Evolutionary conservation across 2,113 vertebrate genomes (phyloP).

Genomic region (Carettochelys insculpta): DNA sequence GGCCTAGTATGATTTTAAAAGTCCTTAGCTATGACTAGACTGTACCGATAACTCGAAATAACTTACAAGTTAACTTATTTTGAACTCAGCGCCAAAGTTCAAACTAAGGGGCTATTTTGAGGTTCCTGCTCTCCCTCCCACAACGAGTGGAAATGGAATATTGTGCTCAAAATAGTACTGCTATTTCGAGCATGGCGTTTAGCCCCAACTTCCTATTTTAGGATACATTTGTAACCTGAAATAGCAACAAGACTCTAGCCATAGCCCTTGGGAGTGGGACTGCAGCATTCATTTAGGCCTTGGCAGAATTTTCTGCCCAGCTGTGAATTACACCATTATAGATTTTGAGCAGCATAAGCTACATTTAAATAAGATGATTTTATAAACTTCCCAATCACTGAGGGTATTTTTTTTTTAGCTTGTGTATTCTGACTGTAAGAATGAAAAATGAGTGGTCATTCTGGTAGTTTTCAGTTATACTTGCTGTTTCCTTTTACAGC

Average conservation of each 20-base stretch:
- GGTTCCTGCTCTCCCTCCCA: too few species aligned
- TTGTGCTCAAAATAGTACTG: too few species aligned
- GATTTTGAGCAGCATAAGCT: background rate
- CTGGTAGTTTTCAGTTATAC: constrained; percentile 54
- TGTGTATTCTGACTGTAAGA: constrained; percentile 53
- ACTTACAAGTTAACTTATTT: too few species aligned
- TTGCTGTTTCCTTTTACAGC: constrained; percentile 58
- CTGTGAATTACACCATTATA: constrained; percentile 59
- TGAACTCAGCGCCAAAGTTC: too few species aligned
- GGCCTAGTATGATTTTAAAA: background rate
- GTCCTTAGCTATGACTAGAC: too few species aligned
- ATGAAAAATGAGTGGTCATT: constrained; percentile 68
- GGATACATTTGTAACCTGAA: too few species aligned
- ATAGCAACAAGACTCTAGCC: too few species aligned
- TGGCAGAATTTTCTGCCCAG: background rate
- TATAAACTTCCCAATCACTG: constrained; percentile 43
- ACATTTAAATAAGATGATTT: constrained; percentile 50
- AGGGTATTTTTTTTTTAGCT: constrained; percentile 36
- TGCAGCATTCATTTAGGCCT: background rate
- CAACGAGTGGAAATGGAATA: too few species aligned
- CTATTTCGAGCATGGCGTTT: too few species aligned
- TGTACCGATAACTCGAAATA: too few species aligned
- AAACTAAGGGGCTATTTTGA: too few species aligned
- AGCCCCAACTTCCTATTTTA: too few species aligned
- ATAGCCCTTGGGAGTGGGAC: background rate